Base-by-base conservation (phyloP, 2,888 invertebrate species). In the Drosophila formosana region DNA sequence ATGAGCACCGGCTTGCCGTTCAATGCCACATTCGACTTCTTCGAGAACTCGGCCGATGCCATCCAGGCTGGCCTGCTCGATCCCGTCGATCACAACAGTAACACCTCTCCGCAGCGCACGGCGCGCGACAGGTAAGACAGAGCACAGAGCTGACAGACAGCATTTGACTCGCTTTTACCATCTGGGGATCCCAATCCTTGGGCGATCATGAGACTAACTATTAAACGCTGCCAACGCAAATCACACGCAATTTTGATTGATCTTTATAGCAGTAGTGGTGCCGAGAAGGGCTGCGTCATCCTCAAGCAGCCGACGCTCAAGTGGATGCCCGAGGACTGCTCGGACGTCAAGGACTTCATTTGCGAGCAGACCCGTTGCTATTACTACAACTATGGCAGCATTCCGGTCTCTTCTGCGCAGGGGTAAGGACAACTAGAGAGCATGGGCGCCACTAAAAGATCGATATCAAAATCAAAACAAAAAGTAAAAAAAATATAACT, bases 291-390 rank as follows among this genome's bases (percentile, higher is more conserved):
- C 76, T 97, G 96, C 93, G 96, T 97, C 64, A 94, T 96, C 57
- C 94, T 97, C 90, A 95, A 95, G 90, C 96, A 96, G 81, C 96
- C 96, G 41, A 94, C 95, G 67, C 95, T 96, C 92, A 95, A 95
- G 91, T 97, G 97, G 97, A 95, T 95, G 93, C 95, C 96, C 13
- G 95, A 96, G 91, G 96, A 97, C 93, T 97, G 97, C 92, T 95
- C 95, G 74, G 95, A 95, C 90, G 95, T 96, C 88, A 97, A 96
- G 93, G 96, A 97, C 93, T 97, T 97, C 93, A 96, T 97, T 91
- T 97, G 97, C 93, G 97, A 97, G 93, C 96, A 97, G 94, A 97
- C 97, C 74, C 95, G 97, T 91, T 97, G 97, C 94, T 97, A 97
- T 93, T 97, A 96, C 93, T 97, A 96, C 94, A 97, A 97, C 94